Conservation (phyloP, 37 sponge, comb jelly and placozoan genomes). For the Aphrocallistes beatrix region DNA sequence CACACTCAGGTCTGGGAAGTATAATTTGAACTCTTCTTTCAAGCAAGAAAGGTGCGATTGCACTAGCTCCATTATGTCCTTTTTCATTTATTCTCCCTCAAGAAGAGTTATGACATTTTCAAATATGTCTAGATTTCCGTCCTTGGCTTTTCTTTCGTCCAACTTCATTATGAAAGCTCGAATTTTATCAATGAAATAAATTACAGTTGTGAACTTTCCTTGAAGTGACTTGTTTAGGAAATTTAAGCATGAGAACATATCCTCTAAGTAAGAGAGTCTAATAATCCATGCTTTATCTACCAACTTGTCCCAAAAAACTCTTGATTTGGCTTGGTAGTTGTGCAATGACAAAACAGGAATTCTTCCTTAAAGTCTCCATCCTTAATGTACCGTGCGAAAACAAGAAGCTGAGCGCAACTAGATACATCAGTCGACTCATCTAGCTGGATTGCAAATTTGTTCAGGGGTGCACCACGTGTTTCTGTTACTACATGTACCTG, state of each 20-base stretch:
- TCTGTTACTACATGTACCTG: constrained; percentile 20
- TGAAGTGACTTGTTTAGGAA: constrained; percentile 17
- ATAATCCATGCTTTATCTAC: constrained; percentile 12
- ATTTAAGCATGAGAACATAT: constrained; percentile 12
- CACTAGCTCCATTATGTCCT: constrained; percentile 14
- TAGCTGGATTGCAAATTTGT: constrained; percentile 20
- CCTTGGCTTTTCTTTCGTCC: constrained; percentile 18
- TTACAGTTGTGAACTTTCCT: constrained; percentile 20
- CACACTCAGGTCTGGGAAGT: constrained; percentile 17
- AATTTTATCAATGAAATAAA: constrained; percentile 18
- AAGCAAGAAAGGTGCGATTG: constrained; percentile 8
- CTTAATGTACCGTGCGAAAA: constrained; percentile 19
- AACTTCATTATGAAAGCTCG: constrained; percentile 19
- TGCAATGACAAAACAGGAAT: no score
- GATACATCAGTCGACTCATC: constrained; percentile 19
- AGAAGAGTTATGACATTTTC: constrained; percentile 19
- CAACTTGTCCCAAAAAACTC: constrained; percentile 19
- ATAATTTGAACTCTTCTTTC: constrained; percentile 20
- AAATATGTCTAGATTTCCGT: constrained; percentile 14
- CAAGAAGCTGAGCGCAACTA: constrained; percentile 17
- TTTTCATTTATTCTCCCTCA: constrained; percentile 15
- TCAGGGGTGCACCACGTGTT: constrained; percentile 19
- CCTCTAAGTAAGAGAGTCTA: constrained; percentile 14
- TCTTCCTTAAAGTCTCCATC: no score
- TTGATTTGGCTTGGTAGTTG: constrained; percentile 16